Percentiles rank a stretch among this genome's conserved stretches.
phyloP scores from a whole-genome alignment of 1,140 invertebrate species.

The Nephila pilipes region DNA sequence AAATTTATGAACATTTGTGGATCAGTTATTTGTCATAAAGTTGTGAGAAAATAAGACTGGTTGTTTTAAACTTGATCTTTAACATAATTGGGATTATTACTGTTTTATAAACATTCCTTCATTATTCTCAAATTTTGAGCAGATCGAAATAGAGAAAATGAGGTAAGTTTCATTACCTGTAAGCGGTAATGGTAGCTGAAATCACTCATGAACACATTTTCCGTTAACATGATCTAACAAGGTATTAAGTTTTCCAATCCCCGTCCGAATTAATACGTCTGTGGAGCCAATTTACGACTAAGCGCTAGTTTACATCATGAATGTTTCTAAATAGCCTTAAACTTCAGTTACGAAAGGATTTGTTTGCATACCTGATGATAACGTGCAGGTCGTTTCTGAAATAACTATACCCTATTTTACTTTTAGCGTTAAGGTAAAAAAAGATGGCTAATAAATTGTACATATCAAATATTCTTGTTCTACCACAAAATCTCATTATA shows the following conservation, averaged over 20 bases:
- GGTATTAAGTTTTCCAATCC: not conserved
- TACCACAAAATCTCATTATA: no score
- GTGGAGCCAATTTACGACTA: not conserved
- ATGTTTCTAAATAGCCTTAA: not conserved
- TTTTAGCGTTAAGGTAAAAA: no score
- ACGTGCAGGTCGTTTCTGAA: not conserved
- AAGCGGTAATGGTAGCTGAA: not conserved
- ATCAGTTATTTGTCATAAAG: no score
- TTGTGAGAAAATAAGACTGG: no score
- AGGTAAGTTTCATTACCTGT: not conserved
- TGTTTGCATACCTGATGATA: no score
- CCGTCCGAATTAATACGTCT: not conserved
- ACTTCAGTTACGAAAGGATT: not conserved
- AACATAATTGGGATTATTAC: no score
- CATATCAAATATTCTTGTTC: no score
- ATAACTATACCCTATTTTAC: no score
- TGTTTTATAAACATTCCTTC: no score
- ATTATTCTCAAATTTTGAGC: not conserved
- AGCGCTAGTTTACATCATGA: not conserved
- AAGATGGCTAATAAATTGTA: no score
- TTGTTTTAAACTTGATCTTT: no score
- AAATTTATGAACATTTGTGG: no score
- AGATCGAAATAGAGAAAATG: not conserved
- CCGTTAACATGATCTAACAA: not conserved
- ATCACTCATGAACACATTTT: not conserved